These are phyloP conservation scores for Trichomalopsis sarcophagae DNA, from an alignment of 1,140 invertebrate genomes.

Conservation along the genomic window DNA sequence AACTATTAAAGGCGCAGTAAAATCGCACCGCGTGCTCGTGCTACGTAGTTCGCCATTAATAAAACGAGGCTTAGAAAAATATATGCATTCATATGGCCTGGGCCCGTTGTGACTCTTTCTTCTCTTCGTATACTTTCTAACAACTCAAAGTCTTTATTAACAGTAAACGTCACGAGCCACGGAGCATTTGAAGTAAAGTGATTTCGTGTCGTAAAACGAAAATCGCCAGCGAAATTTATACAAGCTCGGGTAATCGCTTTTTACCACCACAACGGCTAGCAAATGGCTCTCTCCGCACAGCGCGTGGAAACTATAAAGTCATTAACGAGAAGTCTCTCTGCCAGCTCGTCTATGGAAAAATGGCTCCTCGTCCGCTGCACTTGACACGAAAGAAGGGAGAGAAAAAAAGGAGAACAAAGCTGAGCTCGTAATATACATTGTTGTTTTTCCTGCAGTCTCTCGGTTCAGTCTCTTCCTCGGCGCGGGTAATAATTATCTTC, in stretches of 20 bases:
- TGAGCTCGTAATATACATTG: background rate
- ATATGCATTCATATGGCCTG: background rate
- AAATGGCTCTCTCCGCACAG: background rate
- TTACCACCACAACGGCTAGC: background rate
- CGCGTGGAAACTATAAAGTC: slow-evolving; percentile 22
- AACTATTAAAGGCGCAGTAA: slow-evolving; percentile 20
- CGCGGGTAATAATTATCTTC: slow-evolving; percentile 24
- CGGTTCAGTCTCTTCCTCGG: background rate
- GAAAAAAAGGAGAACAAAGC: background rate
- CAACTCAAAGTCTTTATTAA: slow-evolving; percentile 24
- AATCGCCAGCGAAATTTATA: slow-evolving; percentile 1
- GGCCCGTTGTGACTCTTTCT: background rate
- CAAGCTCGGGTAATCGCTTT: slow-evolving; percentile 23
- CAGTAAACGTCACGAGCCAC: slow-evolving; percentile 8
- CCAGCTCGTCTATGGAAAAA: background rate
- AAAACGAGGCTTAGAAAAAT: slow-evolving; percentile 7
- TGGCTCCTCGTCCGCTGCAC: slow-evolving; percentile 20
- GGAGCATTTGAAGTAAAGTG: background rate
- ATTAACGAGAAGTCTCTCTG: slow-evolving; percentile 23
- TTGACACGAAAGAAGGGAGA: slow-evolving; percentile 10
- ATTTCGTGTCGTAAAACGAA: slow-evolving; percentile 19
- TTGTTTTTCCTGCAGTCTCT: slow-evolving; percentile 30
- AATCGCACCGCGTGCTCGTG: slow-evolving; percentile 1
- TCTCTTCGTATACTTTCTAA: background rate
- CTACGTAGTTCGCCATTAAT: background rate